These are phyloP conservation scores for Eidolon helvum DNA, from an alignment of 2,113 vertebrate species.

Conservation along the genomic window DNA sequence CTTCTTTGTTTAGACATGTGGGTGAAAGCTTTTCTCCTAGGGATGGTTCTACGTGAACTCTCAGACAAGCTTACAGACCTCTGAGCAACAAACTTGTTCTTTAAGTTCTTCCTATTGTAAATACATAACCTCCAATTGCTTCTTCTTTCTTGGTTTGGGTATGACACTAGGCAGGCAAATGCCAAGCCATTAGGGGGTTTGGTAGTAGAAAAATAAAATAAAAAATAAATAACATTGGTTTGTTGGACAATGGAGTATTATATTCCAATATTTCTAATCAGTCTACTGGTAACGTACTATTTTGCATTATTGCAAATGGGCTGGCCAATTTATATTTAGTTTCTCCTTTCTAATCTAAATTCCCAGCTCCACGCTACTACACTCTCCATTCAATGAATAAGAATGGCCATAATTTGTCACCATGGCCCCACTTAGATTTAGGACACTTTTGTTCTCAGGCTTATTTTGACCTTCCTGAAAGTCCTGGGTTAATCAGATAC, in stretches of 20 bases:
- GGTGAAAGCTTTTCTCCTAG: not conserved
- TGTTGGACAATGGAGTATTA: not conserved
- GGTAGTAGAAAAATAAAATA: slow-evolving; percentile 4
- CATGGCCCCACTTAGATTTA: not conserved
- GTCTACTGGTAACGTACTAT: not conserved
- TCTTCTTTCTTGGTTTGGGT: not conserved
- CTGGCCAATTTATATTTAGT: not conserved
- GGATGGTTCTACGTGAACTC: not conserved
- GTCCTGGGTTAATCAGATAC: not conserved
- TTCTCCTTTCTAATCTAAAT: not conserved
- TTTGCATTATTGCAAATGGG: not conserved
- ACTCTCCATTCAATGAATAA: not conserved
- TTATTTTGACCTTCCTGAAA: not conserved
- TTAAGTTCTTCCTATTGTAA: not conserved
- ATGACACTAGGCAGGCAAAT: not conserved
- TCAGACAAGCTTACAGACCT: not conserved
- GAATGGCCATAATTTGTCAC: not conserved
- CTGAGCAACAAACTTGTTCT: not conserved
- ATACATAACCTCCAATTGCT: not conserved
- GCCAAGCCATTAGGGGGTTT: not conserved
- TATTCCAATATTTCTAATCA: not conserved
- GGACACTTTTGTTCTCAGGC: not conserved
- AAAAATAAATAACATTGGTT: not conserved
- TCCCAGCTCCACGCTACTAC: not conserved
- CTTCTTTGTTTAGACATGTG: not conserved